Evolutionary conservation across 2,888 invertebrate species (phyloP).

Genomic region (Cryptosula pallasiana): DNA sequence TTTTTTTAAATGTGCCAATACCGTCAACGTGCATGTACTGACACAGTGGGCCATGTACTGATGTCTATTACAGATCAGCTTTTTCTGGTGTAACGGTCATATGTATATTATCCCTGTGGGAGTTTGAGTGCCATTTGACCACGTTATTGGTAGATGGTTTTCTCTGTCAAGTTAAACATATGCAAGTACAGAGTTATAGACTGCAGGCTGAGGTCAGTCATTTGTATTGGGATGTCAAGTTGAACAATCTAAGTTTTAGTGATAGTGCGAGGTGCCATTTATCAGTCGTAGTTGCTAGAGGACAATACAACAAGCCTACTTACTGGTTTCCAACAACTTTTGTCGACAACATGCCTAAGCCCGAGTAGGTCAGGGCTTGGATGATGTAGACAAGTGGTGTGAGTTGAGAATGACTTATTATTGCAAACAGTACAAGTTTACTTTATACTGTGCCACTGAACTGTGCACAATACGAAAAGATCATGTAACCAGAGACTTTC

Average conservation of each 20-base stretch:
- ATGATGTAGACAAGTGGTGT: background rate
- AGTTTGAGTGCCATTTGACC: background rate
- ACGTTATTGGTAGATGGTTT: background rate
- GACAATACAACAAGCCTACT: background rate
- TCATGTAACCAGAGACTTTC: background rate
- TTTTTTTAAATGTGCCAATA: background rate
- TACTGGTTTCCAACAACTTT: background rate
- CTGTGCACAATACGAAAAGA: too few relatives aligned
- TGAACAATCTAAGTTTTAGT: background rate
- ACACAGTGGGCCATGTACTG: background rate
- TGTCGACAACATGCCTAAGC: background rate
- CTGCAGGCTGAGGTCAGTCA: background rate
- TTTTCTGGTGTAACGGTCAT: too few relatives aligned
- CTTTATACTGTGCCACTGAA: too few relatives aligned
- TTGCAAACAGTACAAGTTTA: too few relatives aligned
- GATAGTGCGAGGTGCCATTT: background rate
- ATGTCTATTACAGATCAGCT: background rate
- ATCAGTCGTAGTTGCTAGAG: background rate
- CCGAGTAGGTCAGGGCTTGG: background rate
- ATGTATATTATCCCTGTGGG: too few relatives aligned
- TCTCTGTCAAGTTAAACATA: background rate
- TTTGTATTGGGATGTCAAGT: background rate
- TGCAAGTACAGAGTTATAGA: background rate
- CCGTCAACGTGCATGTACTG: background rate
- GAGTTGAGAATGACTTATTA: background rate